Base-by-base conservation (phyloP, 2,888 invertebrate species). In the Fragum fragum region DNA sequence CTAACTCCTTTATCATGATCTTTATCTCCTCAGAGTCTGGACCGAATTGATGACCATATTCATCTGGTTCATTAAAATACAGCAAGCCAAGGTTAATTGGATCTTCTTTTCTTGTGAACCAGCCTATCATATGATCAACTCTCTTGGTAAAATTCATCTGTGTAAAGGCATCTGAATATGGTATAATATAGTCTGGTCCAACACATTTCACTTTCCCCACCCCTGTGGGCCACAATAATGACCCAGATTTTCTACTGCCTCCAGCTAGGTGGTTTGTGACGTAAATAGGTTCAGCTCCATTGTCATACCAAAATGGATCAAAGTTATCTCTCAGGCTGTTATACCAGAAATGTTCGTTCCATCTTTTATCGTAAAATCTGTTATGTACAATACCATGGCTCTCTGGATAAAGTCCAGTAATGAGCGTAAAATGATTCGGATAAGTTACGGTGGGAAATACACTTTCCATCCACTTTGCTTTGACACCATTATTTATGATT, bases 371-470 rank as follows among this genome's bases (percentile, higher is more conserved):
- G 89, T 95, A 96, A 88, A 96, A 95, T 63, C 92, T 91, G 90
- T 96, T 97, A 36, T 96, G 96, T 2, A 96, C 93, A 47, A 97
- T 96, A 0, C 97, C 97, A 93, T 97, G 97, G 16, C 93, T 95
- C 92, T 96, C 96, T 0, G 96, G 95, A 91, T 96, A 96, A 26
- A 90, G 73, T 36, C 93, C 93, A 47, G 93, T 97, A 0, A 96
- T 96, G 75, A 97, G 96, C 0, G 96, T 95, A 90, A 96, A 96
- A 94, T 97, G 97, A 94, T 97, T 97, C 0, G 97, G 96, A 92
- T 96, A 96, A 0, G 97, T 97, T 93, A 96, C 96, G 0, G 97
- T 96, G 26, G 91, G 89, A 81, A 92, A 93, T 1, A 90, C 86
- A 85, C 92, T 91, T 55, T 75, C 81, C 61, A 92, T 81, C 29